Evolutionary conservation across 2,888 invertebrate genomes (phyloP), one percentile per base, ranked within the genome.

Genomic region (Mylabris sibirica): DNA sequence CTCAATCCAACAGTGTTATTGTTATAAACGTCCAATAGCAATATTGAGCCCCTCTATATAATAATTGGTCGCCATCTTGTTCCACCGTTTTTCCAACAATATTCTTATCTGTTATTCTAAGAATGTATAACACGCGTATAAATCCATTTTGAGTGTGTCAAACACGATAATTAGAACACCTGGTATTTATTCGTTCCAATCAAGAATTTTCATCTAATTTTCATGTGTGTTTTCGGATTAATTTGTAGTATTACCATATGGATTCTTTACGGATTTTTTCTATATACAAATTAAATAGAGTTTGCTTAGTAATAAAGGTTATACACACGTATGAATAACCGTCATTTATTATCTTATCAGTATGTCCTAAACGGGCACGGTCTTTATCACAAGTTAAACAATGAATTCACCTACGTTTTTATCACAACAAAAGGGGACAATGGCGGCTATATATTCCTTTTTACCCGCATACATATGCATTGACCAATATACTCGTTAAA

Each of bases 331-430:
- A 68, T 68, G 68, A 66, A 71, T 71, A 68, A 68, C 71, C 71
- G 71, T 66, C 59, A 64, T 60, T 60, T 60, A 62, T 77, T 80
- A 80, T 80, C 79, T 79, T 79, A 79, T 80, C 80, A 76, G 66
- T 68, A 60, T 62, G 67, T 75, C 77, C 76, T 35, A 65, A 67
- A 67, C 66, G 74, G 78, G 71, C 76, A 75, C 75, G 77, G 76
- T 76, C 70, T 72, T 79, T 80, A 79, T 80, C 80, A 77, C 74
- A 75, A 76, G 75, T 77, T 53, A 80, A 80, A 80, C 76, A 80
- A 75, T 76, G 77, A 22, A 53, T 77, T 79, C 79, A 79, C 80
- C 79, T 79, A 79, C 53, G 53, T 53, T 53, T 53, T 53, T 53
- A 53, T 53, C 53, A 74, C 24, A 74, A 24, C 24, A 53, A 53